Evolutionary conservation across 1,140 invertebrate genomes (phyloP).

Genomic region (Zaprionus nigranus): DNA sequence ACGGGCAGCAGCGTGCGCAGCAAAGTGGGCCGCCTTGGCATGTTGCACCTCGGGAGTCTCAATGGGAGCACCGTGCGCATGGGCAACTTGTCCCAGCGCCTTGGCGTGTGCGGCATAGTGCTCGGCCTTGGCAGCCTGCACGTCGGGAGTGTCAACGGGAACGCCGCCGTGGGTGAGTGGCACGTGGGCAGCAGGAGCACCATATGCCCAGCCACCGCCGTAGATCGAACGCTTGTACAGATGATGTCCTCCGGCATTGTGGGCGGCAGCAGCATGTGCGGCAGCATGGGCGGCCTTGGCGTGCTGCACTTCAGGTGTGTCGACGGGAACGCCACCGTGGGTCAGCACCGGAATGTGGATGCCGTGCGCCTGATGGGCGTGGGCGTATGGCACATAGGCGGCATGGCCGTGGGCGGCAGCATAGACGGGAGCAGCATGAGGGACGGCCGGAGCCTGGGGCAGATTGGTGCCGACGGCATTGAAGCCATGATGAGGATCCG

Average conservation of each 20-base stretch:
- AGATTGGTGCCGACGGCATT: slow-evolving; percentile 88
- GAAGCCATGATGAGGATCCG: slow-evolving; percentile 88
- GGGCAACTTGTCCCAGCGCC: slow-evolving; percentile 84
- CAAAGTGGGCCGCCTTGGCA: slow-evolving; percentile 80
- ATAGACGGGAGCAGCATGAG: slow-evolving; percentile 61
- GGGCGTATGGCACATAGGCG: slow-evolving; percentile 51
- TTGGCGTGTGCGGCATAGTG: slow-evolving; percentile 87
- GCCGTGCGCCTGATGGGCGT: slow-evolving; percentile 45
- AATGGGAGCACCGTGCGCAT: slow-evolving; percentile 71
- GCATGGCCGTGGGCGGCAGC: slow-evolving; percentile 64
- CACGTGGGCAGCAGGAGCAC: slow-evolving; percentile 76
- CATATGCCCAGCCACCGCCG: slow-evolving; percentile 70
- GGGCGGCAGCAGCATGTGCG: slow-evolving; percentile 85
- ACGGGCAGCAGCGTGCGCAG: slow-evolving; percentile 77
- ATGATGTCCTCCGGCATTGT: slow-evolving; percentile 72
- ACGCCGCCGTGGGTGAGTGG: slow-evolving; percentile 86
- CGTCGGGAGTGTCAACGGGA: slow-evolving; percentile 88
- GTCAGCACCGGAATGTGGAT: slow-evolving; percentile 78
- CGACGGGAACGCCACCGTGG: slow-evolving; percentile 80
- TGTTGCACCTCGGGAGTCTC: slow-evolving; percentile 85
- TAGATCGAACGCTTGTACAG: slow-evolving; percentile 83
- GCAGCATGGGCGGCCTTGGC: slow-evolving; percentile 87
- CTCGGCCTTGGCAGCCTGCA: slow-evolving; percentile 87
- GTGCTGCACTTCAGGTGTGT: slow-evolving; percentile 87
- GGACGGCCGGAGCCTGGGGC: slow-evolving; percentile 84